Conservation (phyloP, 2,113 vertebrate genomes). For the Grammomys dolichurus region DNA sequence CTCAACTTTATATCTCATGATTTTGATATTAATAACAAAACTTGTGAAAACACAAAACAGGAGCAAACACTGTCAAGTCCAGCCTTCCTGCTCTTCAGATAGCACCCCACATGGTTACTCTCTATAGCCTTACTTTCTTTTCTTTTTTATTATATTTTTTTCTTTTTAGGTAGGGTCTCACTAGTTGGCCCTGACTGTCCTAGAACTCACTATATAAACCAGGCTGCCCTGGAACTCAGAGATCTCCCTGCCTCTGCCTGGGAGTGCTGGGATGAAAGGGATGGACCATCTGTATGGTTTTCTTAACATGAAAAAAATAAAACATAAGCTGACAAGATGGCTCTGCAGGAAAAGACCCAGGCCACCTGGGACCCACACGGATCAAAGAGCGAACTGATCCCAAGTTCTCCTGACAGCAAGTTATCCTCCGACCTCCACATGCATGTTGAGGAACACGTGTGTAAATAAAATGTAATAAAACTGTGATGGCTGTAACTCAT, state of each 20-base stretch:
- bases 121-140: background rate
- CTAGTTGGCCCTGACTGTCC: background rate
- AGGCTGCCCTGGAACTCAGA: background rate
- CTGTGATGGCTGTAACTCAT: background rate
- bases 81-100: background rate
- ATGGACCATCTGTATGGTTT: background rate
- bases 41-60: conserved; percentile 41
- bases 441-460: too few relatives aligned
- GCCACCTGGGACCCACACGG: background rate
- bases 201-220: background rate
- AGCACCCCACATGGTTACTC: background rate
- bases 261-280: background rate
- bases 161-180: background rate
- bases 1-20: background rate
- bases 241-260: background rate
- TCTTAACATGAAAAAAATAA: background rate
- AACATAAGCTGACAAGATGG: background rate
- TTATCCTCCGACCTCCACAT: background rate
- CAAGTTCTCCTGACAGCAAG: background rate
- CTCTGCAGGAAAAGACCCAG: background rate
- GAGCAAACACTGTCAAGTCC: background rate
- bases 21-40: conserved; percentile 28
- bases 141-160: background rate
- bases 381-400: background rate
- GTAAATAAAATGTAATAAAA: background rate